Percentiles rank a stretch among this genome's conserved stretches.
Evolutionary conservation across 2,113 vertebrate genomes (phyloP).

Genomic region (Pristiophorus japonicus): DNA sequence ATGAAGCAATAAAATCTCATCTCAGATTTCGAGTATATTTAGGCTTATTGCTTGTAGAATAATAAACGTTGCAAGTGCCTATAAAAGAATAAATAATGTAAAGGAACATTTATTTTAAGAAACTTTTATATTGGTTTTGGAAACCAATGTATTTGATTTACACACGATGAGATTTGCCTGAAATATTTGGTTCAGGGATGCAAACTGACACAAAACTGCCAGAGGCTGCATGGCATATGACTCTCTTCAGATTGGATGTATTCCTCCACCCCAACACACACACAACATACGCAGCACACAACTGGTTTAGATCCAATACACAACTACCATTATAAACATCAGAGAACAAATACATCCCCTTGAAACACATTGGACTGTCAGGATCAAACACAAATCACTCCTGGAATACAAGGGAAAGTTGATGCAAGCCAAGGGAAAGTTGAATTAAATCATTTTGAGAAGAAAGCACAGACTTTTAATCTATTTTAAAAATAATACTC

Average conservation of each 20-base stretch:
- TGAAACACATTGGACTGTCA: not conserved
- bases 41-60: not conserved
- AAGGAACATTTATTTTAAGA: constrained; percentile 3
- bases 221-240: not conserved
- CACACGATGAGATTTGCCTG: not conserved
- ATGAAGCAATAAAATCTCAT: not conserved
- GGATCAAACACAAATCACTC: not conserved
- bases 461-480: not conserved
- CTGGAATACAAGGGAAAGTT: not conserved
- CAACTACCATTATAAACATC: not conserved
- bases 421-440: not conserved
- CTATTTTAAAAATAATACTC: not conserved
- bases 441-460: not conserved
- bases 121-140: not conserved
- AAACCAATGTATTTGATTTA: not conserved
- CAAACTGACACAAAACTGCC: not conserved
- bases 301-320: not conserved
- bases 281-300: not conserved
- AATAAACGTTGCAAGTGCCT: not conserved
- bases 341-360: not conserved
- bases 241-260: not conserved
- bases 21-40: not conserved
- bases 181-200: not conserved
- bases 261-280: not conserved
- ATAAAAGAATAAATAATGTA: not conserved